phyloP scores from a whole-genome alignment of 2,113 vertebrate genomes.

The Carassius carassius region DNA sequence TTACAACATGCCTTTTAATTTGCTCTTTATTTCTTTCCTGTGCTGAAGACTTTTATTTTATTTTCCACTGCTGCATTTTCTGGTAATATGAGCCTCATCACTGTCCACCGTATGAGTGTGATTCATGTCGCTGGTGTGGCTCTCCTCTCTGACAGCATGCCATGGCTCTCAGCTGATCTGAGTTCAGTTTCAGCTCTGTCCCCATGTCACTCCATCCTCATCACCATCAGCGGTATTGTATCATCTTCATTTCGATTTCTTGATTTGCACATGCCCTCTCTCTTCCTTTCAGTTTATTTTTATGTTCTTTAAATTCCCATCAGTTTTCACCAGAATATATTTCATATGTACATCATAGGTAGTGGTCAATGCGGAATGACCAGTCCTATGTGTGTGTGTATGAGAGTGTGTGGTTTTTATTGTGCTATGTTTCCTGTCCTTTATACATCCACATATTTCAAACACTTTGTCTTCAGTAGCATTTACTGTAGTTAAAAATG shows the following conservation, averaged over 20 bases:
- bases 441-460: slow-evolving; percentile 42
- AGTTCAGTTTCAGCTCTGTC: slow-evolving; percentile 73
- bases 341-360: not conserved
- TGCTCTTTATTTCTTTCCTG: slow-evolving; percentile 39
- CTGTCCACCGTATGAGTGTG: slow-evolving; percentile 23
- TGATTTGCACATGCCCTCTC: not conserved
- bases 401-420: not conserved
- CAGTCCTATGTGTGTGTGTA: slow-evolving; percentile 8
- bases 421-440: not conserved
- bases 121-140: slow-evolving; percentile 69
- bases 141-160: slow-evolving; percentile 76
- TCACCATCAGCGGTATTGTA: slow-evolving; percentile 72
- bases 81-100: slow-evolving; percentile 43
- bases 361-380: not conserved
- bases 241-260: slow-evolving; percentile 59
- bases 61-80: slow-evolving; percentile 31
- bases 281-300: not conserved
- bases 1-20: slow-evolving; percentile 36
- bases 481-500: not conserved
- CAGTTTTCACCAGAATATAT: not conserved
- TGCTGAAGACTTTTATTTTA: slow-evolving; percentile 34
- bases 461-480: not conserved
- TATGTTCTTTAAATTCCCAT: not conserved
- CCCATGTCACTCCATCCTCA: slow-evolving; percentile 63
- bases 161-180: slow-evolving; percentile 63